Conservation (phyloP, 2,113 vertebrate species). For the Bufo gargarizans region DNA sequence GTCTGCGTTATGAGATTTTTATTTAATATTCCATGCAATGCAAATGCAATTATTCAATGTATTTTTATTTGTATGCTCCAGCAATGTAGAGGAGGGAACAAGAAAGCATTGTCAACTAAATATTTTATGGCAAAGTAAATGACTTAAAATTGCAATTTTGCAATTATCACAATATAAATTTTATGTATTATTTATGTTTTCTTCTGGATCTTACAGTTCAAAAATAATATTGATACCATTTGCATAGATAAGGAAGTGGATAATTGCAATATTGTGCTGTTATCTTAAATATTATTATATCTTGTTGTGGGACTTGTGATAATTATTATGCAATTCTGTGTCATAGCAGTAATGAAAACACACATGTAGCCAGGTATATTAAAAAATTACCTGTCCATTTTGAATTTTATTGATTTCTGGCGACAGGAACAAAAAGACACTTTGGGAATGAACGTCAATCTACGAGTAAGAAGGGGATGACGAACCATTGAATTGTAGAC, state of each 20-base stretch:
- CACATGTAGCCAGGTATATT: background rate
- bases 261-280: background rate
- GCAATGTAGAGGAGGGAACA: background rate
- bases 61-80: background rate
- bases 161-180: slow-evolving; percentile 24
- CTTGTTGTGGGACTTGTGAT: background rate
- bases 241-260: background rate
- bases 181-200: background rate
- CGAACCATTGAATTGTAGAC: background rate
- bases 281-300: slow-evolving; percentile 3
- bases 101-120: slow-evolving; percentile 29
- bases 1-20: background rate
- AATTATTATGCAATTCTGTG: background rate
- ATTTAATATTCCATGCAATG: slow-evolving; percentile 2
- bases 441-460: background rate
- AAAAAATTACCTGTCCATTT: background rate
- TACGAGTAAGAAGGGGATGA: background rate
- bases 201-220: background rate
- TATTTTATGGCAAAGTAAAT: slow-evolving; percentile 29
- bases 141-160: slow-evolving; percentile 34
- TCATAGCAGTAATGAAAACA: background rate
- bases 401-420: background rate
- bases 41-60: background rate
- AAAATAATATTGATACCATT: slow-evolving; percentile 8
- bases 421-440: background rate